These are phyloP conservation scores for Helicolenus hilgendorfi DNA, from an alignment of 2,797 vertebrate genomes.

Conservation along the genomic window DNA sequence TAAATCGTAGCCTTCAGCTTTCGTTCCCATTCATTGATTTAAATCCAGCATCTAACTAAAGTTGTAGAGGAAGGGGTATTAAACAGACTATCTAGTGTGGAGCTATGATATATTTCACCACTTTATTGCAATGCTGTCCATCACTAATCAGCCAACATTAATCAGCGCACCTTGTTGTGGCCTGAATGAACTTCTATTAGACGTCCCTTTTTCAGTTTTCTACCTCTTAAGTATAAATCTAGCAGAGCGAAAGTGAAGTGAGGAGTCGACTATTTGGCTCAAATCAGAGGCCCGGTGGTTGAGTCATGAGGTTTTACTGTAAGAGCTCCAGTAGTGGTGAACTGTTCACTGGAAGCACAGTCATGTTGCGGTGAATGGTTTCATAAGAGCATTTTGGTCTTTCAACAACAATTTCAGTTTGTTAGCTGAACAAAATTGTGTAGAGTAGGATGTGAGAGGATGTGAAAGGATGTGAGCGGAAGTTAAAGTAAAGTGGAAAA, in stretches of 20 bases:
- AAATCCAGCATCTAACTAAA: conserved; percentile 18
- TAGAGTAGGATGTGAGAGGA: neutral
- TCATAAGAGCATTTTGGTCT: neutral
- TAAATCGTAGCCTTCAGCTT: neutral
- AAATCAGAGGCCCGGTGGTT: neutral
- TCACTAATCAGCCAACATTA: neutral
- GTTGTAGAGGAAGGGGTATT: neutral
- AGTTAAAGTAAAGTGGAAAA: neutral
- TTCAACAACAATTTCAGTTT: neutral
- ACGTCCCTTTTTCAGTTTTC: no score
- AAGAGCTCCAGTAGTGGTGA: neutral
- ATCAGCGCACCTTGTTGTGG: neutral
- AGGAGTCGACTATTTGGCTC: neutral
- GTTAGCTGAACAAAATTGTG: neutral
- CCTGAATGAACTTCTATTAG: neutral
- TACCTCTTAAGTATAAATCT: no score
- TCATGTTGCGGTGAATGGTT: neutral
- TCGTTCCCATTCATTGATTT: neutral
- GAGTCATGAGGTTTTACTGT: conserved; percentile 20
- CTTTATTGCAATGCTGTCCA: neutral
- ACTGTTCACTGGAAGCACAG: neutral
- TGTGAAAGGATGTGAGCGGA: neutral
- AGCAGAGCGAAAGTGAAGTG: neutral
- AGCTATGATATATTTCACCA: neutral
- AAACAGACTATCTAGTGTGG: neutral